A percentile compares a stretch with the other conserved stretches of the same genome.
Evolutionary conservation across 2,113 vertebrate genomes (phyloP).

Genomic region (Thymallus thymallus): DNA sequence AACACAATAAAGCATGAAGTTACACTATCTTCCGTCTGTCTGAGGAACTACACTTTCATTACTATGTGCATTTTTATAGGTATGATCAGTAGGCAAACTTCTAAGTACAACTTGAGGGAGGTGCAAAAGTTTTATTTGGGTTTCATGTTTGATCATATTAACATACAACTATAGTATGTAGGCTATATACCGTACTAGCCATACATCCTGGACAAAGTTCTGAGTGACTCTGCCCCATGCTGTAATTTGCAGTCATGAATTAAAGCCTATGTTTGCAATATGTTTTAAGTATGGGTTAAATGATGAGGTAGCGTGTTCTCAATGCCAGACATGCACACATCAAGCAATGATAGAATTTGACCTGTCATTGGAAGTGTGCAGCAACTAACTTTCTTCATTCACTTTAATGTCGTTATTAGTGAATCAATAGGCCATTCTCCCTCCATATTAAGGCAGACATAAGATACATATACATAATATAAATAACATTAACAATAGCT

Average conservation of each 20-base stretch:
- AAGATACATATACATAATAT: neutral
- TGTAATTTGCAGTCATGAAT: neutral
- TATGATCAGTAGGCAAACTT: neutral
- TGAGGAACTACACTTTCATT: neutral
- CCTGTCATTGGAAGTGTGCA: too few species aligned
- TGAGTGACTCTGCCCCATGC: neutral
- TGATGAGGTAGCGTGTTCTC: conserved; percentile 24
- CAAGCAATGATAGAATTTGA: conserved; percentile 5
- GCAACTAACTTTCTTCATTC: too few species aligned
- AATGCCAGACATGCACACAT: neutral
- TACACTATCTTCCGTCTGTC: conserved; percentile 14
- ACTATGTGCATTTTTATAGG: too few species aligned
- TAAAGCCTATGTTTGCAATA: neutral
- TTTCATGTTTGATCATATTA: neutral
- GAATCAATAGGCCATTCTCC: neutral
- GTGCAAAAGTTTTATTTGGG: neutral
- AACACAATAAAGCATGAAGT: conserved; percentile 34
- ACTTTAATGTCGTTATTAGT: neutral
- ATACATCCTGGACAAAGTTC: neutral
- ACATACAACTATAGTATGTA: too few species aligned
- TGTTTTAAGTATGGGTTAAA: conserved; percentile 16
- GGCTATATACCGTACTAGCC: too few species aligned
- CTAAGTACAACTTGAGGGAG: neutral
- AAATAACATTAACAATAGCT: too few species aligned
- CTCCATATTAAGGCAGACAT: neutral